A percentile compares a stretch with the other conserved stretches of the same genome.
These are phyloP conservation scores for Lethenteron reissneri DNA, from an alignment of 2,113 vertebrate species.

Conservation along the genomic window DNA sequence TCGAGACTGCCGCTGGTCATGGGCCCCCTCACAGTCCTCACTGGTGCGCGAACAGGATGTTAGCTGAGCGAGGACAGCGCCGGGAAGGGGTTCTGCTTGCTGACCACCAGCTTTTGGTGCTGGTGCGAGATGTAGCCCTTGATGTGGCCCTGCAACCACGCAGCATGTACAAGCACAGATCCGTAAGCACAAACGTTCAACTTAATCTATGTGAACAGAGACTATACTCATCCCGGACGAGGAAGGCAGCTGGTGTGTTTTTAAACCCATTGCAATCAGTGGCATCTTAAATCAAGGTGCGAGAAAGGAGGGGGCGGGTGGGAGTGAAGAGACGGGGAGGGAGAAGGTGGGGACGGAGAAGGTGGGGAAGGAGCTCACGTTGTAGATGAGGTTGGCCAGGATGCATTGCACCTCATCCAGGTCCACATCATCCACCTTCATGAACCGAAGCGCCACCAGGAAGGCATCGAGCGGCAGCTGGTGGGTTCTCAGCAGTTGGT, in stretches of 20 bases:
- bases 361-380: slow-evolving; percentile 28
- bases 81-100: slow-evolving; percentile 91
- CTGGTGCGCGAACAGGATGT: slow-evolving; percentile 7
- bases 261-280: too few species aligned
- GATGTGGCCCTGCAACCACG: slow-evolving; percentile 55
- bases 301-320: background rate
- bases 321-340: too few species aligned
- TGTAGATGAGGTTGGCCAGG: slow-evolving; percentile 80
- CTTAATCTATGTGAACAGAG: too few species aligned
- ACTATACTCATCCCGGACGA: too few species aligned
- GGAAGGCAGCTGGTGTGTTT: too few species aligned
- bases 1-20: too few species aligned
- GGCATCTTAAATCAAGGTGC: background rate
- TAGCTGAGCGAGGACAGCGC: slow-evolving; percentile 53
- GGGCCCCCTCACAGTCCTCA: too few species aligned
- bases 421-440: slow-evolving; percentile 78
- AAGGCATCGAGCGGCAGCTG: slow-evolving; percentile 78
- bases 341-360: too few species aligned
- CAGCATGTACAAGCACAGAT: too few species aligned
- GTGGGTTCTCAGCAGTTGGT: slow-evolving; percentile 60
- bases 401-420: slow-evolving; percentile 84
- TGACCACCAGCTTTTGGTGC: slow-evolving; percentile 94
- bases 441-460: slow-evolving; percentile 56
- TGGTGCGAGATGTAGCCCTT: slow-evolving; percentile 97
- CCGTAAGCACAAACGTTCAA: too few species aligned